Evolutionary conservation across 2,113 vertebrate species (phyloP).

Genomic region (Solea solea): DNA sequence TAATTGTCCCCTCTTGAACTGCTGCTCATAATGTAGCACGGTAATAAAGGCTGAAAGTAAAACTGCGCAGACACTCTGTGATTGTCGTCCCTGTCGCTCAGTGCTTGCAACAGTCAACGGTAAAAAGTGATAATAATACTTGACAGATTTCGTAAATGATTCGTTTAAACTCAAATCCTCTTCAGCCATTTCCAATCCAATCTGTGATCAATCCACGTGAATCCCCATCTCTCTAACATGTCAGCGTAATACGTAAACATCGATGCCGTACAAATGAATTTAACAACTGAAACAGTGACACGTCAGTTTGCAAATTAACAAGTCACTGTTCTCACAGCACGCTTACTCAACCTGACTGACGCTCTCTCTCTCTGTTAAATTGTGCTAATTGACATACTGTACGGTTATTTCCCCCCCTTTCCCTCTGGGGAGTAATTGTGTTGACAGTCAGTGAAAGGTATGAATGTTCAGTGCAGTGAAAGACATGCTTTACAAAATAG

Average conservation of each 20-base stretch:
- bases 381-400: conserved; percentile 64
- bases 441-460: conserved; percentile 55
- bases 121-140: conserved; percentile 65
- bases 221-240: background rate
- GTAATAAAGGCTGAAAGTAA: conserved; percentile 47
- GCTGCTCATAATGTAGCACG: conserved; percentile 19
- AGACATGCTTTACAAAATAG: conserved; percentile 49
- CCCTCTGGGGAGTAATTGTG: conserved; percentile 60
- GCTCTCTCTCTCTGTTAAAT: conserved; percentile 34
- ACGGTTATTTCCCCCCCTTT: conserved; percentile 46
- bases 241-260: conserved; percentile 10
- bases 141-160: conserved; percentile 60
- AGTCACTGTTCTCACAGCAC: conserved; percentile 34
- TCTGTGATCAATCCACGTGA: background rate
- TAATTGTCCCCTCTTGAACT: conserved; percentile 41
- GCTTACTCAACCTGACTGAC: conserved; percentile 47
- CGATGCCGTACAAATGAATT: background rate
- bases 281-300: conserved; percentile 10
- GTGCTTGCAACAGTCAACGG: conserved; percentile 50
- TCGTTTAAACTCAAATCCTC: conserved; percentile 41
- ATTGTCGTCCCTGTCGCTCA: conserved; percentile 32
- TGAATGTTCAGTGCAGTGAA: conserved; percentile 40
- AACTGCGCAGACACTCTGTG: conserved; percentile 52
- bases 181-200: conserved; percentile 15
- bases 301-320: conserved; percentile 35